Base-by-base conservation (phyloP, 2,888 invertebrate genomes). In the Syrista parreyssii region DNA sequence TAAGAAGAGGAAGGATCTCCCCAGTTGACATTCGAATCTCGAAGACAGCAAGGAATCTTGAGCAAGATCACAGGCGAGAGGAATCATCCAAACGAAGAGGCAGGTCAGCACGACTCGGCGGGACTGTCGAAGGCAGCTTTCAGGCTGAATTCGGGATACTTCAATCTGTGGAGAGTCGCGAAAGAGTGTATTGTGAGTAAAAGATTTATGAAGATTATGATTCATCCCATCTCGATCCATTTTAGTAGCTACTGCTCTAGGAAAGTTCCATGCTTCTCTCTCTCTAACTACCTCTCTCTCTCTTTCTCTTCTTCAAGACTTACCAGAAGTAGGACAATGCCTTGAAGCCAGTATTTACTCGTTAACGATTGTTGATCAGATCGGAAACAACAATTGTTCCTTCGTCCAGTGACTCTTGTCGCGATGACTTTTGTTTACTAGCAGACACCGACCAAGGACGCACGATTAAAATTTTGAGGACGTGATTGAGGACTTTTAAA, bases 101-200 rank as follows among this genome's bases (percentile, higher is more conserved):
- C 32, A 36, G 31, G 75, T 12, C 68, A 34, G 36, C 36, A 73
- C 68, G 75, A 34, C 30, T 33, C 11, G 12, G n/a, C 71, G 75
- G 36, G 75, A 75, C 78, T 73, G 78, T 78, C 23, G 75, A 81
- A 79, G 68, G 82, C 86, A 82, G 85, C 85, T 78, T 82, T 80
- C 87, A 88, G 86, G 84, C 88, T 90, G 90, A 88, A 86, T 82
- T 87, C 86, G 82, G 85, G 87, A 85, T 88, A 89, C 83, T 85
- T 90, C 91, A 92, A 92, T 88, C 92, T 92, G 92, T 92, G 92
- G 92, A 92, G 90, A 89, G 89, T 91, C 88, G 92, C 92, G 86
- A 92, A 90, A 90, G 91, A 92, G 90, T 92, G 92, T 88, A 92
- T 92, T 89, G 92, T 92, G 82, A 92, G 92, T 92, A 81, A 9